phyloP scores from a whole-genome alignment of 2,113 vertebrate species.

The Fukomys damarensis region DNA sequence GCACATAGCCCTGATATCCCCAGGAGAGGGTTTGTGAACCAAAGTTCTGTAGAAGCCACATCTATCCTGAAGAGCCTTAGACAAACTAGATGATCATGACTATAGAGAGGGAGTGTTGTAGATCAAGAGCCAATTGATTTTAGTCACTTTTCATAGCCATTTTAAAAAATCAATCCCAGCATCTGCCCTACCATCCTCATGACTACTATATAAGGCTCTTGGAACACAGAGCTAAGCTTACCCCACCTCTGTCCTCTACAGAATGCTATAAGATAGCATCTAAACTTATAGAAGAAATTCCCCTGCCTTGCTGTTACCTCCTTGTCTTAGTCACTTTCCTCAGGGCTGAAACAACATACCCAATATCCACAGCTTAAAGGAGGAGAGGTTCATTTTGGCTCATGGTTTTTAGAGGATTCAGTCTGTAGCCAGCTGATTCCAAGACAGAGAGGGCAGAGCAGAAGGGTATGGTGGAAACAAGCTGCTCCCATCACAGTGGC shows the following conservation, averaged over 20 bases:
- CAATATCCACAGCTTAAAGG: neutral
- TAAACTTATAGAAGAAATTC: neutral
- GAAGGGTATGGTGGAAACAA: neutral
- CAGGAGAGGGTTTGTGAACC: neutral
- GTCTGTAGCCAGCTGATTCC: neutral
- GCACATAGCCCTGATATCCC: too few species aligned
- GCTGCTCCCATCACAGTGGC: neutral
- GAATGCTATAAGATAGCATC: neutral
- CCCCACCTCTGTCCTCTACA: neutral
- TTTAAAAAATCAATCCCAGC: neutral
- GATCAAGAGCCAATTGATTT: neutral
- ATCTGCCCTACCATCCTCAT: neutral
- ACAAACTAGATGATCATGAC: neutral
- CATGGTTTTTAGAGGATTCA: neutral
- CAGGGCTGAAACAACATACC: neutral
- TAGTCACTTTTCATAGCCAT: neutral
- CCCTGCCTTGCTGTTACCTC: neutral
- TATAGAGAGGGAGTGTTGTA: neutral
- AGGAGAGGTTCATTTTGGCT: neutral
- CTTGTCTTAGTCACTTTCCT: neutral
- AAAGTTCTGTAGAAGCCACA: neutral
- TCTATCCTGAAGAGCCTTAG: neutral
- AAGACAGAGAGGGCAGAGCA: neutral
- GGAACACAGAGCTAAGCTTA: neutral
- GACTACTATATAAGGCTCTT: neutral